Conservation (phyloP, 2,797 vertebrate species). For the Sebastiscus albofasciatus region DNA sequence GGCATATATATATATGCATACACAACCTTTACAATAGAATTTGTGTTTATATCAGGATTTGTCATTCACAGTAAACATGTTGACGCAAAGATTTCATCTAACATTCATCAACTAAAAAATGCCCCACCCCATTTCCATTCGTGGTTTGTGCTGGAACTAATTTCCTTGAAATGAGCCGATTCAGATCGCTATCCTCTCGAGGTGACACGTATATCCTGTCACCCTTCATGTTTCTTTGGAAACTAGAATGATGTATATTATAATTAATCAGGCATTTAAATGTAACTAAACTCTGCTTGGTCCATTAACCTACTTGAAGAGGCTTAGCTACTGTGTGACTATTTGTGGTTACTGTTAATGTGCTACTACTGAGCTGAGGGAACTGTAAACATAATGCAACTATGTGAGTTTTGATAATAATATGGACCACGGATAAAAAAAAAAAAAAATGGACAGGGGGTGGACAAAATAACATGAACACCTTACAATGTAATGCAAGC, state of each 20-base stretch:
- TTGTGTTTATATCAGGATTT: conserved; percentile 53
- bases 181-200: conserved; percentile 14
- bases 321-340: conserved; percentile 45
- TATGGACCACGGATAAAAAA: background rate
- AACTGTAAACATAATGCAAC: conserved; percentile 29
- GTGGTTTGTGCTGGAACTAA: conserved; percentile 44
- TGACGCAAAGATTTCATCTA: conserved; percentile 41
- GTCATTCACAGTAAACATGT: conserved; percentile 72
- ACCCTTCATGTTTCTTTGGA: conserved; percentile 51
- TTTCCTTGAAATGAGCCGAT: conserved; percentile 40
- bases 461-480: conserved; percentile 20
- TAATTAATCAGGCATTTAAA: conserved; percentile 64
- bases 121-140: background rate
- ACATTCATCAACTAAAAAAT: conserved; percentile 43
- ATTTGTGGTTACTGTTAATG: conserved; percentile 45
- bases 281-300: conserved; percentile 71
- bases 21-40: conserved; percentile 55
- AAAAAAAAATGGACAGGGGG: background rate
- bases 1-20: conserved; percentile 56
- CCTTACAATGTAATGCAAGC: background rate
- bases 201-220: conserved; percentile 32
- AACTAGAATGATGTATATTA: conserved; percentile 35
- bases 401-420: background rate
- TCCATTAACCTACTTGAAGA: conserved; percentile 71
- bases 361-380: conserved; percentile 29